Evolutionary conservation across 2,888 invertebrate genomes (phyloP), one percentile per base, ranked within the genome.

Genomic region (Lithophane socia): DNA sequence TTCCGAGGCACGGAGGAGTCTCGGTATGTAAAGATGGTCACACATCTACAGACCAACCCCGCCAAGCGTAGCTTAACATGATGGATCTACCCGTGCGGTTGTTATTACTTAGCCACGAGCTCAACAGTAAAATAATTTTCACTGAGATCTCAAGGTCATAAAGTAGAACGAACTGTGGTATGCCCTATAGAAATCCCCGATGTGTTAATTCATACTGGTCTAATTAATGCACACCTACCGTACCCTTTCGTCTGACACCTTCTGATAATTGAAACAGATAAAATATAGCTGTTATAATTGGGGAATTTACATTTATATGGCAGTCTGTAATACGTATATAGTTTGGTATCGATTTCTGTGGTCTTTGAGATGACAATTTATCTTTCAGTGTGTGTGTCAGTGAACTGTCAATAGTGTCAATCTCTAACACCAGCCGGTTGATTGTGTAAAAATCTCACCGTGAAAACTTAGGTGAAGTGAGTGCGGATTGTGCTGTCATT

Each of bases 261-360:
- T 73, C 65, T 85, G 85, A 88, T 90, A 88, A 90, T 90, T 89
- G 83, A 89, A 90, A 87, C 78, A 83, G 83, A 87, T 90, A 86
- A 87, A 79, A 69, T 75, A 29, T 29, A n/a, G 8, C 12, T 68
- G 24, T 42, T 42, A 18, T n/a, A 49, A 16, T 61, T 42, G 18
- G 7, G 18, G 24, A 72, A 72, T 42, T 52, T 54, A 21, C 18
- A 63, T 71, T 18, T 72, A 24, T 9, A n/a, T 12, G n/a, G 56
- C 10, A 54, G 3, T 54, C n/a, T n/a, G 8, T 42, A 8, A n/a
- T 16, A 2, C 9, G 4, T n/a, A 9, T 24, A 49, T 24, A 37
- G 3, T 37, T 16, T 2, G 5, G 4, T 47, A 18, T 18, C 1
- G 3, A 47, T 66, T 47, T 24, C 16, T 44, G 42, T 65, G 24